A percentile compares a stretch with the other conserved stretches of the same genome.
Evolutionary conservation across 2,113 vertebrate genomes (phyloP).

Genomic region (Gobiocypris rarus): DNA sequence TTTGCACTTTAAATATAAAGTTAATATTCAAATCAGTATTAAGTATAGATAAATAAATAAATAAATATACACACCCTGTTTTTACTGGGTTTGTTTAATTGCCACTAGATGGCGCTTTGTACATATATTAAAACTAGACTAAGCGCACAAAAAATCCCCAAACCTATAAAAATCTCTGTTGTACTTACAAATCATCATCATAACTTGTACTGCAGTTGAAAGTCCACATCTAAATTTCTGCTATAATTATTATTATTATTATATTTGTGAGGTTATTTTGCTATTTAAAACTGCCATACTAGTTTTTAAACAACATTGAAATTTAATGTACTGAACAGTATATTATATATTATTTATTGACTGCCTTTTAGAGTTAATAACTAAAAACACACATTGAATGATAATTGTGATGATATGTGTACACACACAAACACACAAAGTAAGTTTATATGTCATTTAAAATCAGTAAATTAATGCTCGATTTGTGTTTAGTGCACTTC

Average conservation of each 20-base stretch:
- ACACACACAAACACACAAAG: neutral
- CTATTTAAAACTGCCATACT: neutral
- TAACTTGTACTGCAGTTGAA: neutral
- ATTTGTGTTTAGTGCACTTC: neutral
- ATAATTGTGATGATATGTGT: too few species aligned
- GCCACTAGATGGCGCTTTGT: constrained; percentile 29
- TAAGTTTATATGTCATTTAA: neutral
- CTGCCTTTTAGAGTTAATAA: neutral
- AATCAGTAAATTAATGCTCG: neutral
- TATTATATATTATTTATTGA: neutral
- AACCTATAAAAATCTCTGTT: neutral
- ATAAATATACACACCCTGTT: neutral
- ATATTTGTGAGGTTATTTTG: neutral
- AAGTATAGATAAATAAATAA: neutral
- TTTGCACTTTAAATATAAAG: neutral
- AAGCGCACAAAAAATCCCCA: neutral
- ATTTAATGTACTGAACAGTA: neutral
- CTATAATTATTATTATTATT: neutral
- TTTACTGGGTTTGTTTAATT: neutral
- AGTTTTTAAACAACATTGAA: neutral
- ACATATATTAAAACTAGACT: neutral
- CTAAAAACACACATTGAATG: neutral
- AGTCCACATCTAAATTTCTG: neutral
- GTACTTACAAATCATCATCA: neutral
- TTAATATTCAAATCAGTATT: neutral